Conservation (phyloP, 92 coral and sea anemone species). For the Zoanthus sociatus region DNA sequence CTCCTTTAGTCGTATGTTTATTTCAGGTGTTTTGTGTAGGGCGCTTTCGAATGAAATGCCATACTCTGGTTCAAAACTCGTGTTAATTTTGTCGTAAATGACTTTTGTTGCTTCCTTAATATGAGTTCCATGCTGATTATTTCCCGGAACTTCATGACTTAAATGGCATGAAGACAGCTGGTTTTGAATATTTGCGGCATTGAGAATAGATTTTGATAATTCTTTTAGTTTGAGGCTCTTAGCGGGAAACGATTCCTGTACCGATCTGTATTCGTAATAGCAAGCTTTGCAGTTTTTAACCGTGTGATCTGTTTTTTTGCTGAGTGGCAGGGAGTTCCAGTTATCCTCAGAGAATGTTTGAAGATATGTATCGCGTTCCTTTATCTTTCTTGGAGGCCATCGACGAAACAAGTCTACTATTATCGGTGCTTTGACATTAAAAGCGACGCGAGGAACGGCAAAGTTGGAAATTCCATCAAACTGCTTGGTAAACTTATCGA, state of each 20-base stretch:
- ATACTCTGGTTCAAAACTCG: neutral
- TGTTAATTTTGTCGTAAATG: neutral
- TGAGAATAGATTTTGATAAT: neutral
- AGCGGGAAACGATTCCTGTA: slow-evolving; percentile 1
- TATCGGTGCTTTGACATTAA: neutral
- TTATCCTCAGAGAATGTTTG: neutral
- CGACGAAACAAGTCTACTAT: neutral
- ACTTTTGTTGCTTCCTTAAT: neutral
- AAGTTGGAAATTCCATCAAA: neutral
- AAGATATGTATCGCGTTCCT: neutral
- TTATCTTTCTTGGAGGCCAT: neutral
- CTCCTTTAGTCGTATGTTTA: neutral
- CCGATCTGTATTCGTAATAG: slow-evolving; percentile 7
- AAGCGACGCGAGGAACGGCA: neutral
- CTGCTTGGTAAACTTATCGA: neutral
- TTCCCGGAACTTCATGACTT: neutral
- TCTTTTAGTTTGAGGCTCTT: neutral
- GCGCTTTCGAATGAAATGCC: neutral
- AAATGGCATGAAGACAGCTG: neutral
- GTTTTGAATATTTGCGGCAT: slow-evolving; percentile 2
- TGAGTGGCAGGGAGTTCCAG: neutral
- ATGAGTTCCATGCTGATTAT: neutral
- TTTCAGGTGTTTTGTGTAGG: neutral
- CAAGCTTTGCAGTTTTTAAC: slow-evolving; percentile 16
- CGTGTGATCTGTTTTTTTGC: neutral